Evolutionary conservation across 2,888 invertebrate genomes (phyloP).

Genomic region (Pandemis cinnamomeana): DNA sequence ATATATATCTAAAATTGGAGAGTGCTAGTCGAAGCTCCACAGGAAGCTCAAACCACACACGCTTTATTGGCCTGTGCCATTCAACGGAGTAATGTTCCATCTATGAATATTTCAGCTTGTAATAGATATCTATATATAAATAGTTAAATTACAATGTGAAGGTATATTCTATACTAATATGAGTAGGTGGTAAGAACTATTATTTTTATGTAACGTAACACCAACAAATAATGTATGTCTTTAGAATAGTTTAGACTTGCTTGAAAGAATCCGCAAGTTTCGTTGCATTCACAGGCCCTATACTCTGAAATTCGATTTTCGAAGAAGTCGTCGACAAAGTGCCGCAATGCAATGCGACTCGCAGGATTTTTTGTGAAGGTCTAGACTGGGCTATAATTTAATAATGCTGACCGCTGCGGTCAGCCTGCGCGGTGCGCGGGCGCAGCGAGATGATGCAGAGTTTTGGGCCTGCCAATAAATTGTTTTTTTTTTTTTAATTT

Average conservation of each 20-base stretch:
- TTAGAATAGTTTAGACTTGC: too few relatives aligned
- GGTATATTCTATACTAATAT: too few relatives aligned
- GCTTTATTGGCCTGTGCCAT: neutral
- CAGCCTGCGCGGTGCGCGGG: conserved; percentile 49
- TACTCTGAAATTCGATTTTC: too few relatives aligned
- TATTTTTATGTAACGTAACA: too few relatives aligned
- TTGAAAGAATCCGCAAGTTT: too few relatives aligned
- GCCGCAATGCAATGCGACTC: too few relatives aligned
- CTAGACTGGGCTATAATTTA: conserved; percentile 48
- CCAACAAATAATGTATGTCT: too few relatives aligned
- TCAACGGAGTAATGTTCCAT: neutral
- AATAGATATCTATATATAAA: conserved; percentile 50
- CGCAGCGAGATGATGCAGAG: conserved; percentile 72
- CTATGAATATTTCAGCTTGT: conserved; percentile 53
- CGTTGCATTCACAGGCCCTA: too few relatives aligned
- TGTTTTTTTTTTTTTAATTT: too few relatives aligned
- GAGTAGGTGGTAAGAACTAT: too few relatives aligned
- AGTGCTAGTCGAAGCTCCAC: neutral
- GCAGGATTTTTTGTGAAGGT: too few relatives aligned
- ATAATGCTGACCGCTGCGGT: conserved; percentile 61
- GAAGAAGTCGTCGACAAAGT: too few relatives aligned
- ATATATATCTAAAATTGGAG: neutral
- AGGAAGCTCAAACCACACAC: neutral
- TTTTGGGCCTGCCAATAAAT: conserved; percentile 49
- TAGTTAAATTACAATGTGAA: conserved; percentile 22